A percentile compares a stretch with the other conserved stretches of the same genome.
These are phyloP conservation scores for Berghia stephanieae DNA, from an alignment of 1,140 invertebrate genomes.

Conservation along the genomic window DNA sequence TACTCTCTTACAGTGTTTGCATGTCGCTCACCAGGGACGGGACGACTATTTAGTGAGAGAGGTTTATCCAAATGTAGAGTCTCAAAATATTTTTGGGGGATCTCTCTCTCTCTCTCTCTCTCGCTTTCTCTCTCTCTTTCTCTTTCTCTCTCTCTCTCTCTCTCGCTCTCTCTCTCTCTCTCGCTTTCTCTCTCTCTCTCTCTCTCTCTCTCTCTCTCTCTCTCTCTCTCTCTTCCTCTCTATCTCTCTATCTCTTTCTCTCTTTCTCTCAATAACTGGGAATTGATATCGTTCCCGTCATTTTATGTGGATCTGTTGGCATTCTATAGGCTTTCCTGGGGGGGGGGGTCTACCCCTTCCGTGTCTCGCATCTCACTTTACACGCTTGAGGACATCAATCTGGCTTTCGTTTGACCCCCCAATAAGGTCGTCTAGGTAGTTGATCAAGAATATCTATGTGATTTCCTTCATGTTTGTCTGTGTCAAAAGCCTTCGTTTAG, in stretches of 20 bases:
- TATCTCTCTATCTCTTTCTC: too few species aligned
- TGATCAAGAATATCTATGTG: neutral
- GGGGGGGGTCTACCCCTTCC: neutral
- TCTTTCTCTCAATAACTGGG: neutral
- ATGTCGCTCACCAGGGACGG: too few species aligned
- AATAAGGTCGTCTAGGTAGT: neutral
- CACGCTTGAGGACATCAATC: neutral
- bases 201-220: neutral
- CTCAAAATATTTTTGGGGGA: too few species aligned
- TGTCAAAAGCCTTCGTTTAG: neutral
- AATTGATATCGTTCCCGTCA: neutral
- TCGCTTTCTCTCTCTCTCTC: neutral
- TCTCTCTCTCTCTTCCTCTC: conserved; percentile 1
- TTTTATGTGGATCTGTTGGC: neutral
- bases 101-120: too few species aligned
- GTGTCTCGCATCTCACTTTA: neutral
- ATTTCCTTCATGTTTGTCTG: neutral
- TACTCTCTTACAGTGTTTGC: too few species aligned
- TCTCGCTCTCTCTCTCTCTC: too few species aligned
- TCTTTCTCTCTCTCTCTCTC: too few species aligned
- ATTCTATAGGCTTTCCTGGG: neutral
- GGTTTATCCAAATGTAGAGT: too few species aligned
- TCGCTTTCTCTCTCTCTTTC: too few species aligned
- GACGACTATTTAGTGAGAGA: too few species aligned
- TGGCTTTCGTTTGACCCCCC: neutral